A percentile compares a stretch with the other conserved stretches of the same genome.
Evolutionary conservation across 2,113 vertebrate species (phyloP).

Genomic region (Chamaetylas fuelleborni): DNA sequence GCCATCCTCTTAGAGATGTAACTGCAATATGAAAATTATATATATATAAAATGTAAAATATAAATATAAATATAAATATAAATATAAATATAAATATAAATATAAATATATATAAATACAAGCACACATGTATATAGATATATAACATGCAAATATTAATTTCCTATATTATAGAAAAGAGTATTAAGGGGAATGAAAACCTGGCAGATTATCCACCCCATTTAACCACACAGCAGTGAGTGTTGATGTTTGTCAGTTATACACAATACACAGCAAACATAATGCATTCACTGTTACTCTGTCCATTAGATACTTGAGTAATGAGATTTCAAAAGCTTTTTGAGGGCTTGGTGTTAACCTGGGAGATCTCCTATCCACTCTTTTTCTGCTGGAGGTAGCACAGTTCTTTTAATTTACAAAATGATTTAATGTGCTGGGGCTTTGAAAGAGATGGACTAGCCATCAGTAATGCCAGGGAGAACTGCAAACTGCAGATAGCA

Average conservation of each 20-base stretch:
- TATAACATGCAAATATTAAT: background rate
- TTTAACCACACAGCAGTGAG: background rate
- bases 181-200: background rate
- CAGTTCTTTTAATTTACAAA: constrained; percentile 2
- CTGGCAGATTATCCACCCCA: background rate
- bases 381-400: background rate
- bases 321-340: constrained; percentile 37
- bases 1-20: background rate
- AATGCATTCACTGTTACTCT: background rate
- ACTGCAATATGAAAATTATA: background rate
- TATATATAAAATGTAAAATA: background rate
- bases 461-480: background rate
- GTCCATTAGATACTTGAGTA: background rate
- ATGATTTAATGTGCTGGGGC: background rate
- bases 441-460: background rate
- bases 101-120: background rate
- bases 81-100: too few relatives aligned
- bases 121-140: background rate
- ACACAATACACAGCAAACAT: background rate
- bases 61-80: background rate
- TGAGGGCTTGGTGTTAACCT: background rate
- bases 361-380: background rate
- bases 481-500: constrained; percentile 7
- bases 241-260: background rate
- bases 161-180: background rate